Percentiles rank a stretch among this genome's conserved stretches.
phyloP scores from a whole-genome alignment of 2,797 vertebrate genomes.

The Chrysocyon brachyurus region DNA sequence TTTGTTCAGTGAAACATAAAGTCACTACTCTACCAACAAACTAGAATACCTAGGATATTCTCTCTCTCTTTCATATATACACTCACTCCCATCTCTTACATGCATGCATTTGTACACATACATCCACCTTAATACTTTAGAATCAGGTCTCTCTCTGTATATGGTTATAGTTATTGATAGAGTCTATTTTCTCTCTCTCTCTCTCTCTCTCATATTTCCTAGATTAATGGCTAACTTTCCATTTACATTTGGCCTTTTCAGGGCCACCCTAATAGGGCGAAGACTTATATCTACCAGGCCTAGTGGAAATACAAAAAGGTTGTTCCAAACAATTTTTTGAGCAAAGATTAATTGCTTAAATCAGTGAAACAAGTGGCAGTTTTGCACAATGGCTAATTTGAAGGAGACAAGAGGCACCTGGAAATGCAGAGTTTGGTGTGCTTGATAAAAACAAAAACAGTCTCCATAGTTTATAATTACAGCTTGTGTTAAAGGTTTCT shows the following conservation, averaged over 20 bases:
- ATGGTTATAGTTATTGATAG: neutral
- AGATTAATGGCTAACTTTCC: neutral
- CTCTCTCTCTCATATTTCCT: neutral
- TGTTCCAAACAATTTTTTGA: conserved; percentile 3
- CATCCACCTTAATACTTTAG: neutral
- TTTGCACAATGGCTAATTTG: neutral
- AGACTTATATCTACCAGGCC: neutral
- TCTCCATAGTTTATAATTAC: conserved; percentile 22
- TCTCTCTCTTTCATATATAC: neutral
- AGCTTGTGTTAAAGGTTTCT: conserved; percentile 61
- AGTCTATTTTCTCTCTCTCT: neutral
- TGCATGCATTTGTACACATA: neutral
- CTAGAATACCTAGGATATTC: neutral
- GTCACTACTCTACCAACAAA: neutral
- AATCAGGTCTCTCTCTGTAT: neutral
- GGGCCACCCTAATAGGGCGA: neutral
- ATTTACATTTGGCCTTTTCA: neutral
- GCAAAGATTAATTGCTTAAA: neutral
- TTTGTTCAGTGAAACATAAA: conserved; percentile 55
- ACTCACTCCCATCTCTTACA: fast-evolving
- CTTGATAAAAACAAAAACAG: conserved; percentile 34
- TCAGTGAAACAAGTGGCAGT: neutral
- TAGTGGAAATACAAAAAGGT: neutral
- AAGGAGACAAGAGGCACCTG: conserved; percentile 1
- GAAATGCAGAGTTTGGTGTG: neutral